Evolutionary conservation across 2,113 vertebrate species (phyloP).

Genomic region (Percina caprodes): DNA sequence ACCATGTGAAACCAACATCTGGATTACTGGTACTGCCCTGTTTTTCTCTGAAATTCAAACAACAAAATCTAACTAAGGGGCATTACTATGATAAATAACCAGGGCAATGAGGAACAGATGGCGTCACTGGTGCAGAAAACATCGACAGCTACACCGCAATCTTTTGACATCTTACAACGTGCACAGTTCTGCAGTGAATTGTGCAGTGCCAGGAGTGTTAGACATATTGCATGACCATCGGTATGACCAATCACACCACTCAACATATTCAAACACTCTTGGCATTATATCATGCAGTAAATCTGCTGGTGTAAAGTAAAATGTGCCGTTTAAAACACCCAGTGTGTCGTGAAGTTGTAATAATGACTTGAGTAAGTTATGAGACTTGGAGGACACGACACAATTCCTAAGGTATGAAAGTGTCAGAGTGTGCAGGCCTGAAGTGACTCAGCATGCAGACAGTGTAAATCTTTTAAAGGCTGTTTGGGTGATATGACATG

Average conservation of each 20-base stretch:
- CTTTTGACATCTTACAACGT: constrained; percentile 21
- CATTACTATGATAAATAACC: constrained; percentile 54
- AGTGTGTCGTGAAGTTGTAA: constrained; percentile 25
- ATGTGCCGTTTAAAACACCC: constrained; percentile 5
- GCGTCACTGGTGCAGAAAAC: constrained; percentile 55
- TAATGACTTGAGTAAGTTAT: constrained; percentile 38
- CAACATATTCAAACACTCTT: background rate
- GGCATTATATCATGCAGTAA: background rate
- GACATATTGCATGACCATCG: background rate
- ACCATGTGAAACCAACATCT: constrained; percentile 72
- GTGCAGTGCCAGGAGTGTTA: constrained; percentile 19
- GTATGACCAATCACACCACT: constrained; percentile 9
- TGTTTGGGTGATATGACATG: constrained; percentile 26
- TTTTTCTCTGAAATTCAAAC: constrained; percentile 48
- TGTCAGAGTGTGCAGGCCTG: constrained; percentile 39
- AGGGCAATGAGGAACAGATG: constrained; percentile 56
- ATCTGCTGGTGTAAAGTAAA: constrained; percentile 6
- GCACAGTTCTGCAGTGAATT: constrained; percentile 9
- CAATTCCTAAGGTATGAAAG: constrained; percentile 48
- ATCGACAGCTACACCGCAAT: constrained; percentile 35
- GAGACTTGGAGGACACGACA: constrained; percentile 39
- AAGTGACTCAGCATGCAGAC: constrained; percentile 47
- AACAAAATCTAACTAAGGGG: constrained; percentile 41
- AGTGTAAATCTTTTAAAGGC: constrained; percentile 53
- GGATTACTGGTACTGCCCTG: constrained; percentile 46